Evolutionary conservation across 2,888 invertebrate genomes (phyloP), one percentile per base, ranked within the genome.

Genomic region (Gerosis bhagava): DNA sequence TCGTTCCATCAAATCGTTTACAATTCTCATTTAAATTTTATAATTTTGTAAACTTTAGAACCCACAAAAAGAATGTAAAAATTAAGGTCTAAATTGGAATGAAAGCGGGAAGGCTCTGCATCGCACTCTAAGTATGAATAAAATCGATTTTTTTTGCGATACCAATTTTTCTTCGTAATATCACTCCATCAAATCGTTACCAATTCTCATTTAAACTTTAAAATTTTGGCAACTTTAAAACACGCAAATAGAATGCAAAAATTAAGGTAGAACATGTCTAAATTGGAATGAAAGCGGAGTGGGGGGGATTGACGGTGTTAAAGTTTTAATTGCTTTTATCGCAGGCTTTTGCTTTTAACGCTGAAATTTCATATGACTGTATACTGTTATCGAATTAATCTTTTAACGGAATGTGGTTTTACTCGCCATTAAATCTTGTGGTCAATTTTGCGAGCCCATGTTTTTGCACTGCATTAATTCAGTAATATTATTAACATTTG

Each of bases 311-410:
- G 70, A 75, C 77, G 74, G 61, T 75, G 77, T 75, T 77, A 77
- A 82, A 84, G 78, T 83, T 83, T 83, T 82, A 84, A 83, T 84
- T 83, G 83, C 81, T 82, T 83, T 81, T 82, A 80, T 77, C 75
- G 73, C 65, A 70, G 73, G 65, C 70, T 65, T 74, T 70, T 70
- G 74, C 75, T 77, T 78, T 79, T 71, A 76, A 73, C 72, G 65
- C 65, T 62, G 70, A 70, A 75, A 74, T 74, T 73, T 77, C 73
- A 74, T 76, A 66, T 65, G 67, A 67, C 69, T 69, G 68, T 65
- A 62, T 65, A 65, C 57, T 62, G 72, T 75, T 81, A 73, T 76
- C 66, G 69, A 77, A 76, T 79, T 80, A 69, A 78, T 74, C 66
- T 73, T 76, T 70, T 66, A 71, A 62, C 64, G 51, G 59, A 59